Evolutionary conservation across 2,888 invertebrate genomes (phyloP).

Genomic region (Eulithis testata): DNA sequence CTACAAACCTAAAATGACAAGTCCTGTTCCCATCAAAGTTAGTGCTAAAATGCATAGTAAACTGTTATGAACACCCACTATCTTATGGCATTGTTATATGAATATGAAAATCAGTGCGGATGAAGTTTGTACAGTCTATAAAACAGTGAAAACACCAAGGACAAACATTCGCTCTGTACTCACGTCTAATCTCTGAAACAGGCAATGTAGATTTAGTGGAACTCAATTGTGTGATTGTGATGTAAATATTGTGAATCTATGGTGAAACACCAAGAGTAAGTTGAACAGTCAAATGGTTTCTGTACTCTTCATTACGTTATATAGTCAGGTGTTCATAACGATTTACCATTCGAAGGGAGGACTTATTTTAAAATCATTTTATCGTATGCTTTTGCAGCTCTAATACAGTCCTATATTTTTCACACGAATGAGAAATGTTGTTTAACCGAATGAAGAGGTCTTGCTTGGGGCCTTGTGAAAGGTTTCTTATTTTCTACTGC

Average conservation of each 20-base stretch:
- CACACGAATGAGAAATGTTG: too few species aligned
- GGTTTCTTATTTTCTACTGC: too few species aligned
- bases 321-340: slow-evolving; percentile 76
- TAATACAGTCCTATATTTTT: too few species aligned
- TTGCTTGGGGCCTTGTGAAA: too few species aligned
- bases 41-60: slow-evolving; percentile 66
- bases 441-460: too few species aligned
- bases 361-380: not conserved
- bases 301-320: slow-evolving; percentile 32
- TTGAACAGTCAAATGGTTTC: slow-evolving; percentile 33
- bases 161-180: slow-evolving; percentile 80
- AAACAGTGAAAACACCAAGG: slow-evolving; percentile 70
- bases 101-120: slow-evolving; percentile 62
- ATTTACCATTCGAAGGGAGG: slow-evolving; percentile 49
- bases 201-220: slow-evolving; percentile 74
- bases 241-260: slow-evolving; percentile 15
- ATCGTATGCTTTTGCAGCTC: not conserved
- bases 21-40: slow-evolving; percentile 54
- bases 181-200: slow-evolving; percentile 84
- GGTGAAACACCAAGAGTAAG: slow-evolving; percentile 23
- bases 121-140: slow-evolving; percentile 58
- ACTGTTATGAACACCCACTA: slow-evolving; percentile 81
- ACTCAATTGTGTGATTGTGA: slow-evolving; percentile 32
- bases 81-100: slow-evolving; percentile 57
- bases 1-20: slow-evolving; percentile 48